Percentiles rank a stretch among this genome's conserved stretches.
phyloP scores from a whole-genome alignment of 2,888 invertebrate species.

The Erebia aethiops region DNA sequence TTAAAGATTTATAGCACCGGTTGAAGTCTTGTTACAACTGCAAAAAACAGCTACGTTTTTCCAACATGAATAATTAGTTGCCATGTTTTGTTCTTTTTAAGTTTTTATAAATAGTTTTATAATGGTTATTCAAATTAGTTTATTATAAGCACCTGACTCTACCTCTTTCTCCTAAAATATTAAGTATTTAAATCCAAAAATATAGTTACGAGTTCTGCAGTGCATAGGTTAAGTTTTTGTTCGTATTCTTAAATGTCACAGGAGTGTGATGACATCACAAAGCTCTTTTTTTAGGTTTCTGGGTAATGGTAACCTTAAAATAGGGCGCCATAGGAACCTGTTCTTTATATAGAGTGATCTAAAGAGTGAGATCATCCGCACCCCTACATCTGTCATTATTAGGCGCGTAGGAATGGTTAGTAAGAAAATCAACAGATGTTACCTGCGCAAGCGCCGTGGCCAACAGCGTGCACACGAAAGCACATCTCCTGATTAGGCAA shows the following conservation, averaged over 20 bases:
- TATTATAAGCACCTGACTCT: background rate
- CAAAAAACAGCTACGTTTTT: slow-evolving; percentile 15
- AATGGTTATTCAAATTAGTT: no score
- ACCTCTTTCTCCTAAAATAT: background rate
- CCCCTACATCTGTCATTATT: slow-evolving; percentile 38
- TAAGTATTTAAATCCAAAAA: background rate
- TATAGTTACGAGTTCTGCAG: background rate
- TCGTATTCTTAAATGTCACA: background rate
- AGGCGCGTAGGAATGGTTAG: slow-evolving; percentile 30
- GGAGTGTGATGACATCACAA: background rate
- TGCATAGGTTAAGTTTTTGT: background rate
- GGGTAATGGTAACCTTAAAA: background rate
- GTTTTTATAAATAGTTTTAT: background rate
- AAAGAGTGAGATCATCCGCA: slow-evolving; percentile 44
- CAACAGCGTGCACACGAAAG: slow-evolving; percentile 62
- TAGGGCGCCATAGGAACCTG: background rate
- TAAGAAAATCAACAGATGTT: slow-evolving; percentile 40
- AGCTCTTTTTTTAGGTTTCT: background rate
- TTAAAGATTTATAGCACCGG: slow-evolving; percentile 15
- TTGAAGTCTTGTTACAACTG: slow-evolving; percentile 2
- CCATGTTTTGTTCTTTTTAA: background rate
- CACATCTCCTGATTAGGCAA: slow-evolving; percentile 56
- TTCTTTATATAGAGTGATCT: slow-evolving; percentile 20
- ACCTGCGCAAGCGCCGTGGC: slow-evolving; percentile 65
- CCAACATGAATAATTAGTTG: background rate